phyloP scores from a whole-genome alignment of 2,888 invertebrate genomes.

The Eupeodes latifasciatus region DNA sequence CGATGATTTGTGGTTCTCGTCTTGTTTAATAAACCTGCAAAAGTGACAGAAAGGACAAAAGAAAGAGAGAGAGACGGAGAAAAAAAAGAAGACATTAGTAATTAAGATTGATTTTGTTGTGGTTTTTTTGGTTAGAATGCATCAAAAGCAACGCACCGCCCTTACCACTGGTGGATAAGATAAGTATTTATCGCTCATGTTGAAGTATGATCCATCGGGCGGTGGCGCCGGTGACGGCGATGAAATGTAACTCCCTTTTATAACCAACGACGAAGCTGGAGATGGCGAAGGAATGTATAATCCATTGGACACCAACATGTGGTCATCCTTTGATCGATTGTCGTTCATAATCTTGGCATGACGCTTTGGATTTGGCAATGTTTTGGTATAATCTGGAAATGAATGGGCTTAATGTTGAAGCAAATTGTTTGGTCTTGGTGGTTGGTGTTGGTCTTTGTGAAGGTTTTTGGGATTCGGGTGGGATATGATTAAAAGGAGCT shows the following conservation, averaged over 20 bases:
- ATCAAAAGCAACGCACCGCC: conserved; percentile 8
- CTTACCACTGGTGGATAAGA: conserved; percentile 83
- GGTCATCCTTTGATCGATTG: conserved; percentile 82
- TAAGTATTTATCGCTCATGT: conserved; percentile 83
- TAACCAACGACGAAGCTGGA: conserved; percentile 82
- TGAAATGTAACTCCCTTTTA: conserved; percentile 83
- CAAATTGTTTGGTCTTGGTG: conserved; percentile 8
- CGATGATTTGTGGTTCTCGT: conserved; percentile 4
- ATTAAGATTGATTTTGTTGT: background rate
- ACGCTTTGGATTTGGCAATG: conserved; percentile 82
- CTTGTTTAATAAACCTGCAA: conserved; percentile 60
- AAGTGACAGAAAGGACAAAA: background rate
- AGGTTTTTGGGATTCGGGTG: background rate
- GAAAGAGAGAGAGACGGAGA: background rate
- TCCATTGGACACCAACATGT: conserved; percentile 82
- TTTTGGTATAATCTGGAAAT: conserved; percentile 81
- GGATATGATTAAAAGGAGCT: too few species aligned
- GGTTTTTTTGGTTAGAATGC: conserved; percentile 1
- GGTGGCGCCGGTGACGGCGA: conserved; percentile 83
- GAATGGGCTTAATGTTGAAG: conserved; percentile 10
- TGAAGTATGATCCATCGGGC: conserved; percentile 82
- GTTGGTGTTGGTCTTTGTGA: background rate
- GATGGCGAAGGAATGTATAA: conserved; percentile 83
- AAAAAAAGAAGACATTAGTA: background rate
- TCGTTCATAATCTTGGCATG: conserved; percentile 81